A percentile compares a stretch with the other conserved stretches of the same genome.
phyloP scores from a whole-genome alignment of 2,888 invertebrate genomes.

The Apamea crenata region DNA sequence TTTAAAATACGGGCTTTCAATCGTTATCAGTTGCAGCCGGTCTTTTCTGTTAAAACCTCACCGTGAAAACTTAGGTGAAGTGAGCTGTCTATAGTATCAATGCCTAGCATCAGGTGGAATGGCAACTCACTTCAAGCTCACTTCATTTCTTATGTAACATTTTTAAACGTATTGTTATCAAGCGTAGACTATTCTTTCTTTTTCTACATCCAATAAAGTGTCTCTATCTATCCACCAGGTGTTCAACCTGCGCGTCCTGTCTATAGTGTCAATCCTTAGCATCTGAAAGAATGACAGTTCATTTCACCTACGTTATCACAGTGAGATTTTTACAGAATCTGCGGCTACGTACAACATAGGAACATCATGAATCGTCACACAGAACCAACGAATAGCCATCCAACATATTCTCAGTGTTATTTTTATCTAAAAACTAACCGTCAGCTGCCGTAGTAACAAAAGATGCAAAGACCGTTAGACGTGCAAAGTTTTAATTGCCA shows the following conservation, averaged over 20 bases:
- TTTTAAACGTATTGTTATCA: too few species aligned
- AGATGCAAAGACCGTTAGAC: slow-evolving; percentile 79
- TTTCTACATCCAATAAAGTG: too few species aligned
- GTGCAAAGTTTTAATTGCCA: slow-evolving; percentile 83
- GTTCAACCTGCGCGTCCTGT: too few species aligned
- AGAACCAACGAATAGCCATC: slow-evolving; percentile 8
- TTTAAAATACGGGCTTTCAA: background rate
- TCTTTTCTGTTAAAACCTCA: background rate
- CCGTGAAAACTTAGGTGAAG: too few species aligned
- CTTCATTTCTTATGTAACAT: too few species aligned
- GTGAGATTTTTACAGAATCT: background rate
- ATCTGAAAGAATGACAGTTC: too few species aligned
- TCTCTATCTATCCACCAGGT: too few species aligned
- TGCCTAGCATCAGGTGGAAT: too few species aligned
- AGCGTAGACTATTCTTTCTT: too few species aligned
- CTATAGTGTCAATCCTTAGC: too few species aligned
- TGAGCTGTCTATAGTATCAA: too few species aligned
- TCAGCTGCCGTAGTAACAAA: slow-evolving; percentile 83
- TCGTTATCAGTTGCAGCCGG: background rate
- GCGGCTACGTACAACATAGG: background rate
- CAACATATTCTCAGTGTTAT: slow-evolving; percentile 34
- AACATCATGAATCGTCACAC: background rate
- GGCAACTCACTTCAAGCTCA: too few species aligned
- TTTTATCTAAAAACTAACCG: slow-evolving; percentile 59
- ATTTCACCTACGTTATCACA: background rate